These are phyloP conservation scores for Beris chalybata DNA, from an alignment of 2,888 invertebrate genomes.

Conservation along the genomic window DNA sequence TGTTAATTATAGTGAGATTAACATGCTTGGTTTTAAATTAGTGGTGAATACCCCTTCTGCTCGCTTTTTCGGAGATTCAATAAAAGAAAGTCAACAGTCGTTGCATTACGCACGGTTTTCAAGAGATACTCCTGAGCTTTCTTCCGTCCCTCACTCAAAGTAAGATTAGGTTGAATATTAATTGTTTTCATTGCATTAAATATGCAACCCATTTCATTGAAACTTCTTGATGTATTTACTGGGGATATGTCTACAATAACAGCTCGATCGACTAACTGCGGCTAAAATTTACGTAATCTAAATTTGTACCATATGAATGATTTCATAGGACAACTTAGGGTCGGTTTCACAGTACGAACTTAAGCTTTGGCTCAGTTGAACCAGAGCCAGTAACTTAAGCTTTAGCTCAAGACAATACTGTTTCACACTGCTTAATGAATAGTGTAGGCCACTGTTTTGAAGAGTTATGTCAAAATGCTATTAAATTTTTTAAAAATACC, in stretches of 20 bases:
- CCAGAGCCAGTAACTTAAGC: no score
- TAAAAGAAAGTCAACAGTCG: constrained; percentile 75
- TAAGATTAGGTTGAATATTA: constrained; percentile 62
- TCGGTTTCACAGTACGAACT: no score
- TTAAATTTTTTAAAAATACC: no score
- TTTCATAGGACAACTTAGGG: no score
- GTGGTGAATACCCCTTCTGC: constrained; percentile 54
- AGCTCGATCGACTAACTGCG: constrained; percentile 65
- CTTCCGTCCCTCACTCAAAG: constrained; percentile 71
- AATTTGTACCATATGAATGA: no score
- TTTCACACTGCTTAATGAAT: no score
- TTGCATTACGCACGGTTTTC: constrained; percentile 59
- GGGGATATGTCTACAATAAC: constrained; percentile 77
- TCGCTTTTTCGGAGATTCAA: constrained; percentile 78
- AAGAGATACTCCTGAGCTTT: constrained; percentile 67
- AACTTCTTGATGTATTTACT: constrained; percentile 59
- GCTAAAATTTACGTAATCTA: constrained; percentile 53
- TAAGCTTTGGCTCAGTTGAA: no score
- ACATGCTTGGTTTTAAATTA: not conserved
- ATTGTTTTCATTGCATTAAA: constrained; percentile 70
- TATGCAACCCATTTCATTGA: constrained; percentile 62
- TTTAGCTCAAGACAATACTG: no score
- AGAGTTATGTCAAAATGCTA: no score
- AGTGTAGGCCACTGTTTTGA: no score
- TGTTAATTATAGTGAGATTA: not conserved